Conservation (phyloP, 2,113 vertebrate species). For the Vidua macroura region DNA sequence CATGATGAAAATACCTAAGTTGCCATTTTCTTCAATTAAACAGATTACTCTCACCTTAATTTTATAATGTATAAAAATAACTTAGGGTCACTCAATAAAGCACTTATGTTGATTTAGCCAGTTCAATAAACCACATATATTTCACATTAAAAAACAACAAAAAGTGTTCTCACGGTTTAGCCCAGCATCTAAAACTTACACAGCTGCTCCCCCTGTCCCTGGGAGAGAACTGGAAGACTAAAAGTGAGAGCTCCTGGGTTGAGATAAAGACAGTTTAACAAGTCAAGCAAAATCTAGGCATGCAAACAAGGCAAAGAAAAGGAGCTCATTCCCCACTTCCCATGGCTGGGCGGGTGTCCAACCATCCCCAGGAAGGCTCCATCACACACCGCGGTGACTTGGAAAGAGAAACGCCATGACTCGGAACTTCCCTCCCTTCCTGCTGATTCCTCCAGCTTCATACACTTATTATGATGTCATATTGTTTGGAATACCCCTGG, state of each 20-base stretch:
- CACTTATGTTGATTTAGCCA: not conserved
- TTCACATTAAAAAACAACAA: not conserved
- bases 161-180: not conserved
- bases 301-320: not conserved
- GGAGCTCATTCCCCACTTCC: not conserved
- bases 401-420: rapidly evolving
- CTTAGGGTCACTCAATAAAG: not conserved
- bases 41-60: not conserved
- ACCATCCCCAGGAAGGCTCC: not conserved
- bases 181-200: not conserved
- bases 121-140: not conserved
- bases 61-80: not conserved
- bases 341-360: not conserved
- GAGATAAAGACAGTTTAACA: not conserved
- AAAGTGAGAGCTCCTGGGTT: not conserved
- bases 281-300: not conserved
- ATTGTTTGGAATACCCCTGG: too few relatives aligned
- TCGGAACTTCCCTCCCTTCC: rapidly evolving
- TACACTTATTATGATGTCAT: rapidly evolving
- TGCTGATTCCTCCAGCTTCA: not conserved
- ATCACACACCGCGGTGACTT: rapidly evolving
- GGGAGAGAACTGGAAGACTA: not conserved
- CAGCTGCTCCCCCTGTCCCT: too few relatives aligned
- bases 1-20: not conserved
- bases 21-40: not conserved